Evolutionary conservation across 2,797 vertebrate genomes (phyloP), one percentile per base, ranked within the genome.

Genomic region (Fundulus diaphanus): DNA sequence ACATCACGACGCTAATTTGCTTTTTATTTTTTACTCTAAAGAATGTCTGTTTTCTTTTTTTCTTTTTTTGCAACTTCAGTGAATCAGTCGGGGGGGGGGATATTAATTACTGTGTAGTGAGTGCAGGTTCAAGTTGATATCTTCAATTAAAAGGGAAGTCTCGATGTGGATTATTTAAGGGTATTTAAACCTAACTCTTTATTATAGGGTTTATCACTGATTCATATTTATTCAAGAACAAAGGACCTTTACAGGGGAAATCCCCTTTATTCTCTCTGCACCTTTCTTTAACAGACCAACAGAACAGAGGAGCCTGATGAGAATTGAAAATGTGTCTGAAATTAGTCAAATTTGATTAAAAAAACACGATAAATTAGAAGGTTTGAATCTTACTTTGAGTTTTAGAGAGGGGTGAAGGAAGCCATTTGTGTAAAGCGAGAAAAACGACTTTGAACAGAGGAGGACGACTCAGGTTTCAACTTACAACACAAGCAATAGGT

Each of bases 121-220:
- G 46, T 27, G 44, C 35, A 77, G 61, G 42, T 46, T 35, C 40
- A n/a, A 69, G 24, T 11, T 42, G 44, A 74, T 78, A 18, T 27
- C 70, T 75, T 67, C 9, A 70, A 77, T 72, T 85, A 56, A 81
- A 75, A 85, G 78, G 70, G 68, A 68, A 74, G 56, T 12, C n/a
- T 29, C 65, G 24, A 40, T 78, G 40, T 73, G 74, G 72, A 67
- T 68, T 66, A 20, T 54, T 42, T 35, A 57, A 54, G 71, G 24
- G 2, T 29, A 40, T 54, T 80, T 44, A 59, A 35, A 63, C 31
- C 3, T 37, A 24, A 37, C 33, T 24, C 68, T 48, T 84, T 68
- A 88, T 89, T 82, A 78, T 48, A 83, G 82, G 81, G 82, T 85
- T 77, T 57, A 80, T 61, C 56, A 83, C 51, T 74, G 42, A 82